Evolutionary conservation across 2,797 vertebrate genomes (phyloP).

Genomic region (Muraenolepis orangiensis): DNA sequence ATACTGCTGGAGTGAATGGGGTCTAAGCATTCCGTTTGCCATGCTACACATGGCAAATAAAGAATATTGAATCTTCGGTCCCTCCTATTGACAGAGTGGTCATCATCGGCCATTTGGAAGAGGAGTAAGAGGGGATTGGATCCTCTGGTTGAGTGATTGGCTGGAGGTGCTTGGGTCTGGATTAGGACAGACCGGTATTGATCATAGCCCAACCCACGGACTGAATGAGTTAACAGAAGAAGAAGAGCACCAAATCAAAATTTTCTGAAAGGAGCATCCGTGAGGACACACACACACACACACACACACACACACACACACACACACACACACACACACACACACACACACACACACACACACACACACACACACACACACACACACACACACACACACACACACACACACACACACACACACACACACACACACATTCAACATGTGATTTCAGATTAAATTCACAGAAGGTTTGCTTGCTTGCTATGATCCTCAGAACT

Average conservation of each 20-base stretch:
- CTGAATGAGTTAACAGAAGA: neutral
- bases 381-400: neutral
- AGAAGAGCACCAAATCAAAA: neutral
- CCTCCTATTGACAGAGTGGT: too few species aligned
- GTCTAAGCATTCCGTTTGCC: too few species aligned
- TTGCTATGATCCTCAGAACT: neutral
- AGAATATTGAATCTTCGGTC: too few species aligned
- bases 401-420: neutral
- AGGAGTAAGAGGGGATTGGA: neutral
- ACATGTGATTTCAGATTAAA: neutral
- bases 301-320: neutral
- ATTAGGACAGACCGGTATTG: neutral
- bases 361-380: neutral
- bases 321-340: neutral
- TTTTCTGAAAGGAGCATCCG: neutral
- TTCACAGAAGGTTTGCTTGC: neutral
- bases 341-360: neutral
- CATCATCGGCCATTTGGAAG: too few species aligned
- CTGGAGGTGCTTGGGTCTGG: neutral
- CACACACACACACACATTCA: neutral
- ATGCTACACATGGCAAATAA: too few species aligned
- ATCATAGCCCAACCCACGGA: neutral
- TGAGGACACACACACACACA: neutral
- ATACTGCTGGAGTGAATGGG: too few species aligned
- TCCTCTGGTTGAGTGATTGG: neutral